phyloP scores from a whole-genome alignment of 2,113 vertebrate species.

The Sylvietta virens region DNA sequence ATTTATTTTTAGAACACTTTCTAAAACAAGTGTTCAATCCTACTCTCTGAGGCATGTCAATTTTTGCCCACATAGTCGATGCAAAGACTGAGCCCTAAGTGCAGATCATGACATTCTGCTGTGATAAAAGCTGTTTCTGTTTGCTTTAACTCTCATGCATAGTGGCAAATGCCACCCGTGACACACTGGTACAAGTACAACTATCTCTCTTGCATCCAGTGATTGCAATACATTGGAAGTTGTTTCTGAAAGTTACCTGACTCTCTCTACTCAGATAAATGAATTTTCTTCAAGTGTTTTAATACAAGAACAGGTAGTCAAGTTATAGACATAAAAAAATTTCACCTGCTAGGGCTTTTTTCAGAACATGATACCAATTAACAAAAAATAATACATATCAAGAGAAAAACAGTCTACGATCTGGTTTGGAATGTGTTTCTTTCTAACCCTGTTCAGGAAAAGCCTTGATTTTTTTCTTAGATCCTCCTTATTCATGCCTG shows the following conservation, averaged over 20 bases:
- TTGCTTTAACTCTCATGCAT: slow-evolving; percentile 60
- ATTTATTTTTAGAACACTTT: slow-evolving; percentile 69
- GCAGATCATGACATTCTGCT: slow-evolving; percentile 68
- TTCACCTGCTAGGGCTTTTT: not conserved
- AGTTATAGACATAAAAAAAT: not conserved
- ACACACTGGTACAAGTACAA: slow-evolving; percentile 30
- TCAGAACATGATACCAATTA: not conserved
- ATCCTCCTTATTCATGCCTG: not conserved
- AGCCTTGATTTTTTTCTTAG: not conserved
- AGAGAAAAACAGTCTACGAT: not conserved
- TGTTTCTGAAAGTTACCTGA: slow-evolving; percentile 22
- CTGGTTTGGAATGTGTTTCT: not conserved
- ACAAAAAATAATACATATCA: not conserved
- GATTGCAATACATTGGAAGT: not conserved
- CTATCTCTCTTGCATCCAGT: not conserved
- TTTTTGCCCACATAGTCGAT: slow-evolving; percentile 61
- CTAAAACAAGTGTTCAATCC: slow-evolving; percentile 58
- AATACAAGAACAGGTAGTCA: not conserved
- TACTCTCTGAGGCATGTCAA: slow-evolving; percentile 59
- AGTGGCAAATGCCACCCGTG: slow-evolving; percentile 51
- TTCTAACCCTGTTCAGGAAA: not conserved
- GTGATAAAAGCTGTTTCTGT: slow-evolving; percentile 72
- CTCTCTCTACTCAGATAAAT: not conserved
- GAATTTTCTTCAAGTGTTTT: not conserved
- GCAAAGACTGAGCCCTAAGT: slow-evolving; percentile 65